phyloP scores from a whole-genome alignment of 2,797 vertebrate genomes.

The Tolypeutes matacus region DNA sequence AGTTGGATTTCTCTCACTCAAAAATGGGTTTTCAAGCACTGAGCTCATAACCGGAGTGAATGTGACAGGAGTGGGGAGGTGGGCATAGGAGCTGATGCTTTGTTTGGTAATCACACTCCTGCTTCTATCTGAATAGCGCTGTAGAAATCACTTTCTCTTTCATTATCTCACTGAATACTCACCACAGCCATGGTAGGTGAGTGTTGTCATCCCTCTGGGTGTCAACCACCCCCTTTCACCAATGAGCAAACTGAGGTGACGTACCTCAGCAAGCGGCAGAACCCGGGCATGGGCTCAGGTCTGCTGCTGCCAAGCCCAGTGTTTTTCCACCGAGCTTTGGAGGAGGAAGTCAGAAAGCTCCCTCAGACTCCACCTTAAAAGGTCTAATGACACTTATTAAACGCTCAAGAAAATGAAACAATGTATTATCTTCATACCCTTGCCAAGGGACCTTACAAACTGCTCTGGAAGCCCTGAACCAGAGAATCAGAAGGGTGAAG shows the following conservation, averaged over 20 bases:
- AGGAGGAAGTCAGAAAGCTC: constrained; percentile 40
- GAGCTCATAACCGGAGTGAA: neutral
- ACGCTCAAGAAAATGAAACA: neutral
- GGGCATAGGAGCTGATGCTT: neutral
- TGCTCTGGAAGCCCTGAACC: neutral
- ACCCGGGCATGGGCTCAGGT: neutral
- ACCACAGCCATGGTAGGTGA: neutral
- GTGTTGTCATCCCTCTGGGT: neutral
- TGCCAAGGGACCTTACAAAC: neutral
- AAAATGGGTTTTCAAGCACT: neutral
- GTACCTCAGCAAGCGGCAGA: neutral
- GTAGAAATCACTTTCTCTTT: neutral
- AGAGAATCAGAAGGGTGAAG: neutral
- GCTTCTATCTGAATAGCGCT: neutral
- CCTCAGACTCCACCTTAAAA: constrained; percentile 2
- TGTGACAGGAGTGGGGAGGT: too few relatives aligned
- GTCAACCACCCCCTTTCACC: neutral
- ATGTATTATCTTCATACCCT: neutral
- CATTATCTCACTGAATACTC: neutral
- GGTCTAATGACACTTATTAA: neutral
- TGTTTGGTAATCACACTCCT: neutral
- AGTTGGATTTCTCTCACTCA: neutral
- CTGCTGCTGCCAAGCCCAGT: constrained; percentile 4
- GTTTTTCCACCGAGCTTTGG: constrained; percentile 59
- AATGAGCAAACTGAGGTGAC: neutral